Evolutionary conservation across 2,113 vertebrate genomes (phyloP), one percentile per base, ranked within the genome.

Genomic region (Aegithalos caudatus): DNA sequence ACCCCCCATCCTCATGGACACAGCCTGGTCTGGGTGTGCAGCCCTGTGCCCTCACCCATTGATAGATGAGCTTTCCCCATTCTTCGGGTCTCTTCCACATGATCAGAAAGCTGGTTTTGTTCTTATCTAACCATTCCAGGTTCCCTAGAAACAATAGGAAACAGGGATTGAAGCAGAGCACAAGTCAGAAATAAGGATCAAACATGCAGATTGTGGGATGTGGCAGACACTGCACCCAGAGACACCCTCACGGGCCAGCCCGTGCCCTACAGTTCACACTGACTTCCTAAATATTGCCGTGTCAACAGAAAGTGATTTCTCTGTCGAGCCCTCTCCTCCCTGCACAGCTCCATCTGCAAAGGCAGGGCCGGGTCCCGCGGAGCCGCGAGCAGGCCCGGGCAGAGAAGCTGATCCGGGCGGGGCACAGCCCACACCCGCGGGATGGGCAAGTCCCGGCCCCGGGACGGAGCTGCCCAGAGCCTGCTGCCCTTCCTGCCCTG

Each of bases 81-180:
- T 99, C 99, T 97, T 99, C 99, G 0, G 99, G 99, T 94, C 99
- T 98, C 95, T 98, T 98, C 99, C 99, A 99, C 99, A 99, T 99
- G 97, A 99, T 98, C 96, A 99, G 98, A 97, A 99, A 99, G 81
- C 99, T 99, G 44, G 98, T 98, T 97, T 99, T 99, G 97, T 98
- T 99, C 97, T 99, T 99, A 97, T 99, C 99, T 95, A 99, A 76
- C 99, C 99, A 99, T 19, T 99, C 99, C 23, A 99, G 98, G 96
- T 99, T 99, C 84, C 99, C 99, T 99, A 93, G 61, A 96, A 94
- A 28, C 61, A 97, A 93, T 0, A 45, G 9, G 21, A 19, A 77
- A 31, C 29, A 58, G 22, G 7, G 10, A 9, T 19, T 70, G 18
- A 64, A n/a, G 28, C 56, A 56, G 29, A 81, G 72, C 23, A 29